Evolutionary conservation across 2,888 invertebrate genomes (phyloP).

Genomic region (Aporophyla nigra): DNA sequence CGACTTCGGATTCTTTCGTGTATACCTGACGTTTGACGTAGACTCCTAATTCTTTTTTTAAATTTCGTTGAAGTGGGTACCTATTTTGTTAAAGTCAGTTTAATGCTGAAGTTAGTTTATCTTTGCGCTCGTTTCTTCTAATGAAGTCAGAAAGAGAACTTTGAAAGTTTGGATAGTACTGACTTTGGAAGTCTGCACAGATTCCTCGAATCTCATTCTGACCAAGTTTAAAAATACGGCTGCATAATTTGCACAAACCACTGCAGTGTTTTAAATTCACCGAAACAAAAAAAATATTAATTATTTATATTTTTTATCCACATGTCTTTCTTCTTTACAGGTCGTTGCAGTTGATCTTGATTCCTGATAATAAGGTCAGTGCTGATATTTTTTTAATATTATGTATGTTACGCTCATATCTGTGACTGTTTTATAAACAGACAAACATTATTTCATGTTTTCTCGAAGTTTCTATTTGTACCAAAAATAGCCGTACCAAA

Average conservation of each 20-base stretch:
- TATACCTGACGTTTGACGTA: conserved; percentile 57
- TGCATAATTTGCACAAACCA: neutral
- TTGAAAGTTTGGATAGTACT: conserved; percentile 8
- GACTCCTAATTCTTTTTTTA: conserved; percentile 21
- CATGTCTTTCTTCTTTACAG: conserved; percentile 22
- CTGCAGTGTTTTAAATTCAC: neutral
- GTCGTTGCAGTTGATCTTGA: conserved; percentile 13
- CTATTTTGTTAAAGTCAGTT: conserved; percentile 12
- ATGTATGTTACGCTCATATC: neutral
- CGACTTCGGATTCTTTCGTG: conserved; percentile 52
- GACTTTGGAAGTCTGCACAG: conserved; percentile 2
- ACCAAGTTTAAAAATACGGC: conserved; percentile 6
- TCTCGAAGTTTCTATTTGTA: neutral
- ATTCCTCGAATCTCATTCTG: neutral
- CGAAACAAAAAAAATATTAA: neutral
- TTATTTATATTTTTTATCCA: neutral
- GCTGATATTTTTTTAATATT: neutral
- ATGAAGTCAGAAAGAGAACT: conserved; percentile 25
- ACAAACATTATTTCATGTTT: neutral
- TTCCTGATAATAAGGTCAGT: conserved; percentile 41
- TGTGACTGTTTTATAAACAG: neutral
- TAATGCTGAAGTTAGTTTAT: conserved; percentile 26
- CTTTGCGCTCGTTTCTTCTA: conserved; percentile 23
- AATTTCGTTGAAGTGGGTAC: conserved; percentile 10
- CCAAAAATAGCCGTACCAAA: neutral